phyloP scores from a whole-genome alignment of 2,888 invertebrate species.

The Phortica magna region DNA sequence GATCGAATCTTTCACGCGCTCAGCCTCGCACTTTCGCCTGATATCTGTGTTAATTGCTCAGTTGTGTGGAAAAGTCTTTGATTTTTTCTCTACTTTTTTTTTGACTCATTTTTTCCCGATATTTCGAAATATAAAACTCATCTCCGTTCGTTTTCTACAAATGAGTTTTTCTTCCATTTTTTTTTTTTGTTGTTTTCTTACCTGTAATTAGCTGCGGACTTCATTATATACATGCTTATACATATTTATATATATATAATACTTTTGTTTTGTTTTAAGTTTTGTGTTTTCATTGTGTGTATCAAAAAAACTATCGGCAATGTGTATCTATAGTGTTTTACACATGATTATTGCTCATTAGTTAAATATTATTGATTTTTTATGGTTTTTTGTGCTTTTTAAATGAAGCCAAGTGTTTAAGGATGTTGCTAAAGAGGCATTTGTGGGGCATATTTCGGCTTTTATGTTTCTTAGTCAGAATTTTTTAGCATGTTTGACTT shows the following conservation, averaged over 20 bases:
- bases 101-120: slow-evolving; percentile 34
- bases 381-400: neutral
- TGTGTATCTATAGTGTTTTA: slow-evolving; percentile 29
- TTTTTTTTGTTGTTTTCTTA: slow-evolving; percentile 58
- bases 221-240: slow-evolving; percentile 12
- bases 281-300: neutral
- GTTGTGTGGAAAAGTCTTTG: slow-evolving; percentile 70
- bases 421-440: too few species aligned
- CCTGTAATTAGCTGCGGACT: slow-evolving; percentile 71
- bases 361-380: slow-evolving; percentile 45
- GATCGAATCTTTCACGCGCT: slow-evolving; percentile 53
- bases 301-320: neutral
- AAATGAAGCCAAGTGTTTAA: too few species aligned
- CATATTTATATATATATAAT: slow-evolving; percentile 31
- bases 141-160: slow-evolving; percentile 32
- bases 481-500: too few species aligned
- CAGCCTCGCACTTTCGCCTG: slow-evolving; percentile 51
- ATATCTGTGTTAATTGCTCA: slow-evolving; percentile 74
- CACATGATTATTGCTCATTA: slow-evolving; percentile 27
- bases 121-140: slow-evolving; percentile 57
- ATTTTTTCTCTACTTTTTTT: slow-evolving; percentile 39
- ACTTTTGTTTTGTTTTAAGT: slow-evolving; percentile 34
- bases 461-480: too few species aligned
- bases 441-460: too few species aligned
- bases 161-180: slow-evolving; percentile 42